A percentile compares a stretch with the other conserved stretches of the same genome.
Evolutionary conservation across 2,888 invertebrate species (phyloP).

Genomic region (Himalopsyche kuldschensis): DNA sequence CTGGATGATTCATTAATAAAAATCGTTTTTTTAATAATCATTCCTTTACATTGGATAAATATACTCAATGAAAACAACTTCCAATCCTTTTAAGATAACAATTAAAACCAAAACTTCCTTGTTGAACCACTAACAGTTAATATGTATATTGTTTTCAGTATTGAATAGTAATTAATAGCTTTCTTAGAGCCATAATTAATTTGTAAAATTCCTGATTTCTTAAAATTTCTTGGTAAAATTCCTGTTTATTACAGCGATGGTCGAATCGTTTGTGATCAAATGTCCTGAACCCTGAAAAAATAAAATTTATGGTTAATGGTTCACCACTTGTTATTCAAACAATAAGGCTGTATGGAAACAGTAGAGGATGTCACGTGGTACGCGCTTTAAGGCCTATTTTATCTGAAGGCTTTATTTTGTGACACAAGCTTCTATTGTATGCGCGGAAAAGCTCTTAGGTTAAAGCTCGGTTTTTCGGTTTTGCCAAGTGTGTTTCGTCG

Average conservation of each 20-base stretch:
- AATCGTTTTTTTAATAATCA: slow-evolving; percentile 1
- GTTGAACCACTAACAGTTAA: no score
- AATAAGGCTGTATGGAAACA: slow-evolving; percentile 19
- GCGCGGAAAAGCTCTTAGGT: neutral
- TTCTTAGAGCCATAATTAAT: no score
- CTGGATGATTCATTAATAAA: no score
- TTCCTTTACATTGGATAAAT: no score
- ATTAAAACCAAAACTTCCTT: no score
- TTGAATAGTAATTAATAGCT: no score
- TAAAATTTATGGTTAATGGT: slow-evolving; percentile 34
- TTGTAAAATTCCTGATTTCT: no score
- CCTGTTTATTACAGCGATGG: neutral
- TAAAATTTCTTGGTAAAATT: no score
- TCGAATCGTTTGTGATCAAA: neutral
- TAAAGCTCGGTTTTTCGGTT: slow-evolving; percentile 19
- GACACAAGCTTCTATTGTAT: slow-evolving; percentile 23
- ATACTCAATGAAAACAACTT: no score
- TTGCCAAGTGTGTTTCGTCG: slow-evolving; percentile 28
- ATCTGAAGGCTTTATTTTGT: slow-evolving; percentile 26
- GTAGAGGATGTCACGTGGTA: slow-evolving; percentile 25
- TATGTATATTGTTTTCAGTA: no score
- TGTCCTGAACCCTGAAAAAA: slow-evolving; percentile 10
- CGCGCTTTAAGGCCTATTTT: slow-evolving; percentile 28
- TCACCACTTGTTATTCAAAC: slow-evolving; percentile 33
- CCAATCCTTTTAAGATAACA: no score